Conservation (phyloP, 2,888 invertebrate genomes). For the Galerucella pusilla region DNA sequence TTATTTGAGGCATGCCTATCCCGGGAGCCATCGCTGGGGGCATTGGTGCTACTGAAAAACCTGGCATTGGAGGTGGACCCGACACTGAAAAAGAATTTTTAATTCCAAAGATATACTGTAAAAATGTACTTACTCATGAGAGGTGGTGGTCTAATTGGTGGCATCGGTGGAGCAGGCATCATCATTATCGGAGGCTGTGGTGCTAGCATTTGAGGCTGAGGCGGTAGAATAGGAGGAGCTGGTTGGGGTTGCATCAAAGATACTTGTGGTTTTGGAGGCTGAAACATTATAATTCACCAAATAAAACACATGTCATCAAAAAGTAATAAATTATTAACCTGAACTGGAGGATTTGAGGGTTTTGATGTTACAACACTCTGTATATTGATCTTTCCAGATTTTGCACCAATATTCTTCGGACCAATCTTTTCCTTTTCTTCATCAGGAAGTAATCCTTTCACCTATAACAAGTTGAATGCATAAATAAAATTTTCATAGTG, state of each 20-base stretch:
- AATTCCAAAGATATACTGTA: conserved; percentile 9
- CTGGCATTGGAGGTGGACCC: conserved; percentile 66
- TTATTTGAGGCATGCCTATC: conserved; percentile 63
- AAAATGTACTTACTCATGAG: conserved; percentile 66
- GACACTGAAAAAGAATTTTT: conserved; percentile 56
- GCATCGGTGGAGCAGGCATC: conserved; percentile 71
- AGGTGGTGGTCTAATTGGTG: conserved; percentile 70
- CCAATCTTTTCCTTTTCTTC: conserved; percentile 98
- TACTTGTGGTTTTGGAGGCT: conserved; percentile 44
- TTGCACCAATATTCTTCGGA: conserved; percentile 78
- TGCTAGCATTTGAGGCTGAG: conserved; percentile 66
- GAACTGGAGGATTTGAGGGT: conserved; percentile 60
- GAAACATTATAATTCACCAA: conserved; percentile 5
- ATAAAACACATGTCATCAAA: background rate
- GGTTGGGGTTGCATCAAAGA: conserved; percentile 67
- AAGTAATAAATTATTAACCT: conserved; percentile 39
- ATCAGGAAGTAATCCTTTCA: conserved; percentile 92
- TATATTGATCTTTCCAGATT: conserved; percentile 55
- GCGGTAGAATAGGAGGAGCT: conserved; percentile 63
- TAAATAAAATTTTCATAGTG: no score
- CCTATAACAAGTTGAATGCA: conserved; percentile 48
- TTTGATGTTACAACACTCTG: conserved; percentile 62
- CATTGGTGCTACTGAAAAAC: conserved; percentile 64
- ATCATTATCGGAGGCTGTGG: conserved; percentile 72
- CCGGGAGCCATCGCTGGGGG: conserved; percentile 60